These are phyloP conservation scores for Lindbergichthys nudifrons DNA, from an alignment of 2,797 vertebrate species.

Conservation along the genomic window DNA sequence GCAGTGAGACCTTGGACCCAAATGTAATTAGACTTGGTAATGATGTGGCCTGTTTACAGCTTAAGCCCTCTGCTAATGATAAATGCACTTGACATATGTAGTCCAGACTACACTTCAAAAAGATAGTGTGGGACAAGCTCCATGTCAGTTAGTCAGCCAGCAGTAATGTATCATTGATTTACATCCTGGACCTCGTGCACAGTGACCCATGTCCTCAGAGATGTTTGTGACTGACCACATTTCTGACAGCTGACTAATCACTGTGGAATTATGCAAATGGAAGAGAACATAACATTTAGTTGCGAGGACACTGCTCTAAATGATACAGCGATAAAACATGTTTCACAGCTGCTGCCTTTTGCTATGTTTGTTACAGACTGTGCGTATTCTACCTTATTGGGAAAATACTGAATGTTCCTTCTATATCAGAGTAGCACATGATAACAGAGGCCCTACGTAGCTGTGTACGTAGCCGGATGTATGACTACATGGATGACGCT, in stretches of 20 bases:
- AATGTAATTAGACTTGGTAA: slow-evolving; percentile 88
- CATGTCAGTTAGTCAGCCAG: slow-evolving; percentile 74
- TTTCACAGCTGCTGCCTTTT: slow-evolving; percentile 23
- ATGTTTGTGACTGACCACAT: slow-evolving; percentile 32
- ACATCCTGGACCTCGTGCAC: slow-evolving; percentile 28
- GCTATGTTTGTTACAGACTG: background rate
- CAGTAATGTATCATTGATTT: slow-evolving; percentile 71
- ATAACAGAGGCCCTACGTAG: too few relatives aligned
- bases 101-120: slow-evolving; percentile 75
- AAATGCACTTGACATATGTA: slow-evolving; percentile 80
- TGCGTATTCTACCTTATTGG: background rate
- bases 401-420: too few relatives aligned
- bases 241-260: slow-evolving; percentile 49
- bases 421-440: too few relatives aligned
- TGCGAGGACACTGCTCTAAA: slow-evolving; percentile 11
- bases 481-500: too few relatives aligned
- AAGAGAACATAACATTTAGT: slow-evolving; percentile 11
- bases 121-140: slow-evolving; percentile 62
- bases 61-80: slow-evolving; percentile 83
- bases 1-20: slow-evolving; percentile 74
- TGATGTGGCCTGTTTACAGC: slow-evolving; percentile 86
- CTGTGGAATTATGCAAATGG: slow-evolving; percentile 15
- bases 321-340: background rate
- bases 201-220: slow-evolving; percentile 33
- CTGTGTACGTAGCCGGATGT: too few relatives aligned